These are phyloP conservation scores for Campylorhamphus procurvoides DNA, from an alignment of 2,113 vertebrate genomes.

Conservation along the genomic window DNA sequence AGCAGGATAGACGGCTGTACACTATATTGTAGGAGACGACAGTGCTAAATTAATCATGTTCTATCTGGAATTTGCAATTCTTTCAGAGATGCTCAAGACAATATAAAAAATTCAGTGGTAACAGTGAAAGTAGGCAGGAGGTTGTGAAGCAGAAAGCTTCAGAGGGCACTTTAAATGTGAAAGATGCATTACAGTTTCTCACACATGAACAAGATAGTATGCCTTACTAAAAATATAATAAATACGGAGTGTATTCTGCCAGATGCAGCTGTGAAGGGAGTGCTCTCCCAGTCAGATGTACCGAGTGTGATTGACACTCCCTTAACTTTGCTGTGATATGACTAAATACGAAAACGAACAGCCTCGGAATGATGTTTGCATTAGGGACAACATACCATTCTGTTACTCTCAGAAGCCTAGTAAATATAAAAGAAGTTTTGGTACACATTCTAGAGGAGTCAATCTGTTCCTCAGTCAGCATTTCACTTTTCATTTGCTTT, in stretches of 20 bases:
- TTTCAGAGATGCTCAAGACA: slow-evolving; percentile 91
- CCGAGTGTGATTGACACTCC: slow-evolving; percentile 37
- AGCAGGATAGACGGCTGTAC: slow-evolving; percentile 71
- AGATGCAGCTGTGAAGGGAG: slow-evolving; percentile 58
- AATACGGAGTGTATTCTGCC: slow-evolving; percentile 52
- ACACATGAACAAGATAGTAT: slow-evolving; percentile 71
- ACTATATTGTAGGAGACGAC: slow-evolving; percentile 69
- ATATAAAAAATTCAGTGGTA: slow-evolving; percentile 94
- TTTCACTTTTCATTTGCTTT: neutral
- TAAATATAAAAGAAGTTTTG: slow-evolving; percentile 27
- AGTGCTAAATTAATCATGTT: slow-evolving; percentile 95
- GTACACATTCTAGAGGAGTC: neutral
- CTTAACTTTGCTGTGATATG: slow-evolving; percentile 54
- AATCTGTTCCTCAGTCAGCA: neutral
- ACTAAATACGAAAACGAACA: slow-evolving; percentile 50
- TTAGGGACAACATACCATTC: slow-evolving; percentile 30
- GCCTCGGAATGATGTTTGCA: neutral
- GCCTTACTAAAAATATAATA: slow-evolving; percentile 70
- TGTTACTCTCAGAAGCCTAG: slow-evolving; percentile 21
- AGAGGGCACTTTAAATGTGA: slow-evolving; percentile 79
- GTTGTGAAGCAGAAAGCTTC: slow-evolving; percentile 81
- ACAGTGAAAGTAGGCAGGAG: slow-evolving; percentile 81
- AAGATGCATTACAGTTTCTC: slow-evolving; percentile 79
- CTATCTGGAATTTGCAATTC: slow-evolving; percentile 93
- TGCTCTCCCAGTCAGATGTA: slow-evolving; percentile 24